phyloP scores from a whole-genome alignment of 2,888 invertebrate genomes.

The Oxyteleia sp. region DNA sequence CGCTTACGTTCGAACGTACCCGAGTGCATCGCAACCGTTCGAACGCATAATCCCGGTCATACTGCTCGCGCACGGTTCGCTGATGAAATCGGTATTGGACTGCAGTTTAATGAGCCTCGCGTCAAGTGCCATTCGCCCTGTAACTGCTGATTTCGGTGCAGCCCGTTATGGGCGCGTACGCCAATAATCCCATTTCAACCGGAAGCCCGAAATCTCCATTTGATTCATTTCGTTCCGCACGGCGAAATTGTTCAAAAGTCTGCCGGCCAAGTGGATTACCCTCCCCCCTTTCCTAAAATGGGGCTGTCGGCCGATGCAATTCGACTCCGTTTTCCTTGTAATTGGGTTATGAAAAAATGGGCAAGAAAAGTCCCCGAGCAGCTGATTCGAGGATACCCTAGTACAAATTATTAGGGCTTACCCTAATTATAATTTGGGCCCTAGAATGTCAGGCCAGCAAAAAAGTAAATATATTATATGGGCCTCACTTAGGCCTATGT shows the following conservation, averaged over 20 bases:
- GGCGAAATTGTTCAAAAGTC: background rate
- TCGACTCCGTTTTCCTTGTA: too few species aligned
- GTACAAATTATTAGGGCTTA: too few species aligned
- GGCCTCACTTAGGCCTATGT: too few species aligned
- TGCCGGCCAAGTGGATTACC: too few species aligned
- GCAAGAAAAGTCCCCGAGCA: too few species aligned
- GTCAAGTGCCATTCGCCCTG: constrained; percentile 57
- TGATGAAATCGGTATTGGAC: constrained; percentile 58
- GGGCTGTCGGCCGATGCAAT: too few species aligned
- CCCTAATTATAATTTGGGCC: too few species aligned
- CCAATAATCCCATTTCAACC: constrained; percentile 52
- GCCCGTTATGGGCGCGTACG: constrained; percentile 38
- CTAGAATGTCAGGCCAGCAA: too few species aligned
- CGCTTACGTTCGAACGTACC: constrained; percentile 41
- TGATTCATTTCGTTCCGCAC: background rate
- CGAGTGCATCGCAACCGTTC: constrained; percentile 22
- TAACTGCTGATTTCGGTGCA: constrained; percentile 52
- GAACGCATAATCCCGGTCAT: constrained; percentile 51
- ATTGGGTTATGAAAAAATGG: too few species aligned
- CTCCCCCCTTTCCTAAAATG: too few species aligned
- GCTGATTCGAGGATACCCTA: too few species aligned
- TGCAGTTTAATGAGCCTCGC: constrained; percentile 60
- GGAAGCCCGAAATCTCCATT: constrained; percentile 22
- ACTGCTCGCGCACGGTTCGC: constrained; percentile 40
- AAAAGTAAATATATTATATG: too few species aligned